Evolutionary conservation across 2,797 vertebrate species (phyloP).

Genomic region (Gymnoscopelus microlampas): DNA sequence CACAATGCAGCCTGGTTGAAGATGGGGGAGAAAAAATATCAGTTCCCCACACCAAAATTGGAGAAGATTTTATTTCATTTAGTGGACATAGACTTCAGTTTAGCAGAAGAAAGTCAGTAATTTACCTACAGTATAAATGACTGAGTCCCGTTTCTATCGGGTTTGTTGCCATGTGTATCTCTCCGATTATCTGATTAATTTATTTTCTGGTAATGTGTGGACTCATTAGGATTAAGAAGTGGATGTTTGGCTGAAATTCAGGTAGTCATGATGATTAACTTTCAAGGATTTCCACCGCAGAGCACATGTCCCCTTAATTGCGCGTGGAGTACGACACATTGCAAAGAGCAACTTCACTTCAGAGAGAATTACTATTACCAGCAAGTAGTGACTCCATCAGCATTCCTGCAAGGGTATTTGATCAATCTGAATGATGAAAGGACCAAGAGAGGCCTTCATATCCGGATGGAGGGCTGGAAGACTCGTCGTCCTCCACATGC

Average conservation of each 20-base stretch:
- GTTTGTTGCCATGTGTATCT: no score
- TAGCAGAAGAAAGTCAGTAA: constrained; percentile 30
- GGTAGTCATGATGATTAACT: constrained; percentile 54
- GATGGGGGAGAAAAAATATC: constrained; percentile 68
- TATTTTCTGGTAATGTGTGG: constrained; percentile 18
- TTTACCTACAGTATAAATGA: no score
- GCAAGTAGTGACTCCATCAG: constrained; percentile 72
- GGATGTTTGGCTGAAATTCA: constrained; percentile 47
- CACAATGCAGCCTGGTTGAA: constrained; percentile 80
- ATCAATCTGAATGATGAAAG: constrained; percentile 81
- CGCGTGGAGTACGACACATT: constrained; percentile 65
- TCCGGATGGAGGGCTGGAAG: constrained; percentile 73
- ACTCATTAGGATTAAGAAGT: constrained; percentile 56
- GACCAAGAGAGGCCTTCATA: constrained; percentile 76
- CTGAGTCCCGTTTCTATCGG: not conserved
- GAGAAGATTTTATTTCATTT: constrained; percentile 37
- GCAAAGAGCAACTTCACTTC: constrained; percentile 78
- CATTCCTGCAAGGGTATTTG: constrained; percentile 79
- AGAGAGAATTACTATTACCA: constrained; percentile 76
- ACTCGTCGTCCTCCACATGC: constrained; percentile 75
- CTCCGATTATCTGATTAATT: not conserved
- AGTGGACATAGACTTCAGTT: constrained; percentile 56
- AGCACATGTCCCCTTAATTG: constrained; percentile 72
- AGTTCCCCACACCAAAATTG: constrained; percentile 64
- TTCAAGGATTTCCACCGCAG: constrained; percentile 64